Percentiles rank a stretch among this genome's conserved stretches.
Conservation (phyloP, 2,888 invertebrate genomes). For the Sinohyriopsis cumingii region DNA sequence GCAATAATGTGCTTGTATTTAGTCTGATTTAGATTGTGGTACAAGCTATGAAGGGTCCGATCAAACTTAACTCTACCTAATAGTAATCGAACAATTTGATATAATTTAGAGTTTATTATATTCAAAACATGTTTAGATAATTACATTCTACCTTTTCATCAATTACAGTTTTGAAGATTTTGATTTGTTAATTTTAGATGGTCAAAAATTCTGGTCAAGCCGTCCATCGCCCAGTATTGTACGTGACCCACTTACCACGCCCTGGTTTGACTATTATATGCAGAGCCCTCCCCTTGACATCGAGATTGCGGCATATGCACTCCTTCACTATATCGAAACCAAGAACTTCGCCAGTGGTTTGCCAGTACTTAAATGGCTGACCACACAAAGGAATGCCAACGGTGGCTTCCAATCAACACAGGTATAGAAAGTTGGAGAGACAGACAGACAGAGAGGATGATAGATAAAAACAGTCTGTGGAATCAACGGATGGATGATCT, state of each 20-base stretch:
- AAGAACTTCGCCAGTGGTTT: constrained; percentile 39
- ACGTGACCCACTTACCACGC: not conserved
- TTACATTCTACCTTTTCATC: too few relatives aligned
- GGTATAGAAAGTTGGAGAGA: constrained; percentile 29
- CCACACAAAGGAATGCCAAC: constrained; percentile 52
- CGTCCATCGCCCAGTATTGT: not conserved
- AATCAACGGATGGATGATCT: too few relatives aligned
- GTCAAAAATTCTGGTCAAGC: constrained; percentile 3
- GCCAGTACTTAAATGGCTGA: constrained; percentile 60
- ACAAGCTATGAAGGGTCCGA: too few relatives aligned
- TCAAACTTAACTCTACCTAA: too few relatives aligned
- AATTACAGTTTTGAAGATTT: too few relatives aligned
- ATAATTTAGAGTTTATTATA: too few relatives aligned
- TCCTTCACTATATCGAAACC: constrained; percentile 51
- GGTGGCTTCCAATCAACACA: constrained; percentile 68
- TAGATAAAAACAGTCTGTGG: too few relatives aligned
- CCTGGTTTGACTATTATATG: constrained; percentile 17
- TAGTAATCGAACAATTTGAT: too few relatives aligned
- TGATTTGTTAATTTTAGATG: not conserved
- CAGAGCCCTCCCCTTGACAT: constrained; percentile 40
- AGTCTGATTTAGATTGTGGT: too few relatives aligned
- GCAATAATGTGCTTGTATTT: too few relatives aligned
- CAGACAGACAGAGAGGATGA: too few relatives aligned
- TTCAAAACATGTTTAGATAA: too few relatives aligned
- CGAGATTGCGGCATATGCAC: constrained; percentile 63